Percentiles rank a stretch among this genome's conserved stretches.
These are phyloP conservation scores for Leptopilina boulardi DNA, from an alignment of 1,140 invertebrate genomes.

Conservation along the genomic window DNA sequence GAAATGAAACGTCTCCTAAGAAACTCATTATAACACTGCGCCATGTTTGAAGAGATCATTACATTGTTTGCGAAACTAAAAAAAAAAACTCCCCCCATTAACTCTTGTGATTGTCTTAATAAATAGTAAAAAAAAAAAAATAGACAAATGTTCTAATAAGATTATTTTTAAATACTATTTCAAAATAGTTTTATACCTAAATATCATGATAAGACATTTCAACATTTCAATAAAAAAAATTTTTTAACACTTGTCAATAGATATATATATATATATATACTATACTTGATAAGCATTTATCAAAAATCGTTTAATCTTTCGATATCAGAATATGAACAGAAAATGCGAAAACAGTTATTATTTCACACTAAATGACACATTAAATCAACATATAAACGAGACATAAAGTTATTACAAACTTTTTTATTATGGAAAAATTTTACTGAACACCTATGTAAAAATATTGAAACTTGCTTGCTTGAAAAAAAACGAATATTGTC, in stretches of 20 bases:
- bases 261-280: too few species aligned
- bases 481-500: conserved; percentile 3
- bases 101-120: not conserved
- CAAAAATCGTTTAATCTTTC: not conserved
- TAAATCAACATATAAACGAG: not conserved
- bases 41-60: not conserved
- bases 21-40: conserved; percentile 31
- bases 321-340: not conserved
- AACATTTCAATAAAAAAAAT: not conserved
- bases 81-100: conserved; percentile 6
- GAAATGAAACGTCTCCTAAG: conserved; percentile 31
- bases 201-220: too few species aligned
- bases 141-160: too few species aligned
- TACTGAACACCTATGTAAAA: too few species aligned
- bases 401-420: too few species aligned
- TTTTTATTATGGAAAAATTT: too few species aligned
- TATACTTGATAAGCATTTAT: conserved; percentile 1
- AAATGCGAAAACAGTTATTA: not conserved
- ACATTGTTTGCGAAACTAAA: not conserved
- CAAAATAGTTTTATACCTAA: too few species aligned
- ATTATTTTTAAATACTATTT: not conserved
- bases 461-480: not conserved
- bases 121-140: too few species aligned
- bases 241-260: too few species aligned
- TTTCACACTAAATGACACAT: not conserved